Percentiles rank a stretch among this genome's conserved stretches.
Evolutionary conservation across 2,113 vertebrate species (phyloP).

Genomic region (Melierax canorus): DNA sequence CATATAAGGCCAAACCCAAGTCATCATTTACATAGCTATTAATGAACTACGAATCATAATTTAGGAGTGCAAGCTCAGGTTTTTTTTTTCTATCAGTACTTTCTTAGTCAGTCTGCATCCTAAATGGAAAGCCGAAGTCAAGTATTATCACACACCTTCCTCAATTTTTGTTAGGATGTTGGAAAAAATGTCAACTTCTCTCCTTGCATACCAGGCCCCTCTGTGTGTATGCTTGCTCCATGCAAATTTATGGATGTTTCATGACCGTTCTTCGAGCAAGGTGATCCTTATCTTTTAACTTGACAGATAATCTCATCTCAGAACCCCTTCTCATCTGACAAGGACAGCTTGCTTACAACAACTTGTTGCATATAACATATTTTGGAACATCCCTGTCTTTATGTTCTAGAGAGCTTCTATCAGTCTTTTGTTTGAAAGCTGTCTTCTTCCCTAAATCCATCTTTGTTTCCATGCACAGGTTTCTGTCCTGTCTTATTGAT

Average conservation of each 20-base stretch:
- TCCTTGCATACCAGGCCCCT: not conserved
- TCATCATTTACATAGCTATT: fast-evolving
- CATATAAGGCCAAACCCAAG: not conserved
- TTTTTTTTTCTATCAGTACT: not conserved
- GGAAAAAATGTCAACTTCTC: not conserved
- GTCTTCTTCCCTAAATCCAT: not conserved
- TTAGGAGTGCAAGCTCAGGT: not conserved
- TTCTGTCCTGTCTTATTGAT: not conserved
- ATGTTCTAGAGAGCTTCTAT: not conserved
- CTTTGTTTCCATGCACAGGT: not conserved
- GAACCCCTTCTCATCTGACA: not conserved
- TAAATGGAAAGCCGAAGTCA: not conserved
- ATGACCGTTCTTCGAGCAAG: not conserved
- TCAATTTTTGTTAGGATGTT: not conserved
- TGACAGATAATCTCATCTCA: not conserved
- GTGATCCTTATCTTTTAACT: not conserved
- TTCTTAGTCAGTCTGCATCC: not conserved
- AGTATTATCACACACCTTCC: not conserved
- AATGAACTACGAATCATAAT: not conserved
- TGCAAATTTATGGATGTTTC: not conserved
- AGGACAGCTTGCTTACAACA: not conserved
- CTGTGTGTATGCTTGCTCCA: not conserved
- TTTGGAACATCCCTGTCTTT: not conserved
- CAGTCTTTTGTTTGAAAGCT: not conserved
- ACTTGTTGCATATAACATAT: not conserved